Base-by-base conservation (phyloP, 2,888 invertebrate species). In the Drosophila dives region DNA sequence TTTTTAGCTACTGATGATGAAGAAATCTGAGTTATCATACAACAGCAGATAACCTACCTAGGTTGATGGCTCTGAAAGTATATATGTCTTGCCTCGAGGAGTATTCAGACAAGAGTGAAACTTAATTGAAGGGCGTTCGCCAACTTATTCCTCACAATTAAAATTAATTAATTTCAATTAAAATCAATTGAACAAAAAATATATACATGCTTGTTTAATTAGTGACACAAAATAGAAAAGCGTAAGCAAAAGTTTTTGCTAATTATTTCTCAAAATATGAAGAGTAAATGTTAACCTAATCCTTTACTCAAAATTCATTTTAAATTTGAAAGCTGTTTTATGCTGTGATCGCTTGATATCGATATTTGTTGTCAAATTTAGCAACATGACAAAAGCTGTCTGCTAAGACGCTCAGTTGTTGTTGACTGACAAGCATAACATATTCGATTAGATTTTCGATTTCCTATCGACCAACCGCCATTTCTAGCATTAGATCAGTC, bases 121-220 rank as follows among this genome's bases (percentile, higher is more conserved):
- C 2, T 71, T 53, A 73, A 85, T 85, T 64, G 20, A 53, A 20
- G 26, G 23, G 11, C 7, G 20, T 3, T 38, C 17, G 59, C 54
- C 38, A 49, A 20, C 34, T 29, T 38, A 29, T 54, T 60, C 34
- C 29, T 17, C 3, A 4, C 12, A 61, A 56, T 51, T 29, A 51
- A 62, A 38, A 64, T 36, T 26, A 62, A 70, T 65, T 50, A 61
- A 62, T 50, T 51, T 63, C 67, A 85, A 86, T 90, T 88, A 54
- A 75, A 59, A 60, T 4, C 55, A 86, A 80, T 86, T 88, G 55
- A 59, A 11, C 4, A 8, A 11, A 40, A 42, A 55, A 29, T 12
- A 29, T 32, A 29, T 4, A 34, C 17, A 55, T 56, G 29, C 8
- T 20, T 36, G 1, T n/a, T 32, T 12, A 34, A 15, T 26, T 8